A percentile compares a stretch with the other conserved stretches of the same genome.
These are phyloP conservation scores for Archips crataeganus DNA, from an alignment of 2,888 invertebrate genomes.

Conservation along the genomic window DNA sequence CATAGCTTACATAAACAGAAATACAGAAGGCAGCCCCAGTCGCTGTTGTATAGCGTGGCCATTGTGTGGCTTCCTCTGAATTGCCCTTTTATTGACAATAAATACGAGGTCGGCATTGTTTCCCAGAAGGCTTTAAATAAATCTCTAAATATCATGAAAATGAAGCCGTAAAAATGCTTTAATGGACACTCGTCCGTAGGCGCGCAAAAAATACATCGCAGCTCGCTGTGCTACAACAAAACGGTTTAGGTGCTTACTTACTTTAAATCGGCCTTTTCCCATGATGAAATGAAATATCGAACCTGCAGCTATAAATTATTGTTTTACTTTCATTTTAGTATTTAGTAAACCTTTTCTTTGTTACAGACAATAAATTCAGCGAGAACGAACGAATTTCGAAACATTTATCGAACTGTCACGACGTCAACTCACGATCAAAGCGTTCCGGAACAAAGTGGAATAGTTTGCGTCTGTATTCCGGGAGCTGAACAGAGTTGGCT, in stretches of 20 bases:
- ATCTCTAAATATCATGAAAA: constrained; percentile 43
- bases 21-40: constrained; percentile 29
- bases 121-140: constrained; percentile 48
- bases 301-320: constrained; percentile 1
- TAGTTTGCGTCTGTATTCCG: constrained; percentile 65
- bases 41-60: constrained; percentile 21
- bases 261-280: not conserved
- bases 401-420: constrained; percentile 47
- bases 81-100: constrained; percentile 56
- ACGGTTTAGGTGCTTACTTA: not conserved
- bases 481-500: constrained; percentile 47
- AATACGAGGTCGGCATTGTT: constrained; percentile 55
- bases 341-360: constrained; percentile 57
- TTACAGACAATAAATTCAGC: constrained; percentile 60
- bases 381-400: constrained; percentile 28
- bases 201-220: constrained; percentile 17
- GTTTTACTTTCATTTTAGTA: not conserved
- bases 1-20: constrained; percentile 22
- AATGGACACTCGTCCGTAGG: constrained; percentile 29
- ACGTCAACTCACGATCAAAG: constrained; percentile 52
- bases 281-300: not conserved
- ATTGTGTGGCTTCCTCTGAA: constrained; percentile 41
- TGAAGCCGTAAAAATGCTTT: constrained; percentile 43
- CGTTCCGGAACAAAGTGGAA: constrained; percentile 58
- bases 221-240: not conserved